phyloP scores from a whole-genome alignment of 2,888 invertebrate genomes.

The Plebejus argus region DNA sequence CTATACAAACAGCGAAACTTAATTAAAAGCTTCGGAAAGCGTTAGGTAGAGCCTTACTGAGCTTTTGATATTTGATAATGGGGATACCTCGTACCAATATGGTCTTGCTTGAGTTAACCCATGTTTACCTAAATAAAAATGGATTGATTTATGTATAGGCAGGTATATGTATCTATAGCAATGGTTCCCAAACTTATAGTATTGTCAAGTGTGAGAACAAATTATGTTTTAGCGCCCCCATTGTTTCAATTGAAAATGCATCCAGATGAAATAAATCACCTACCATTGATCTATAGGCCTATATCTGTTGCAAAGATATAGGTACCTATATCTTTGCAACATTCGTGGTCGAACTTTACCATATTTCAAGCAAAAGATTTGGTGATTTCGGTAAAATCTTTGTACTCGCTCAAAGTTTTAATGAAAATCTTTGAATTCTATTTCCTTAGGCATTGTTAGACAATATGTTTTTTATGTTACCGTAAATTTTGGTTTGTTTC shows the following conservation, averaged over 20 bases:
- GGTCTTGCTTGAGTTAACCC: background rate
- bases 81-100: background rate
- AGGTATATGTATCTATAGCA: too few species aligned
- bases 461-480: background rate
- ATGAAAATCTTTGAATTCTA: background rate
- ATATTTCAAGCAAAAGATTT: background rate
- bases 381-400: background rate
- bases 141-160: background rate
- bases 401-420: background rate
- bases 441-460: background rate
- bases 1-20: conserved; percentile 12
- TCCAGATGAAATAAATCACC: too few species aligned
- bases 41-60: background rate
- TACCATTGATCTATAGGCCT: too few species aligned
- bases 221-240: too few species aligned
- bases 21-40: conserved; percentile 17
- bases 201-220: too few species aligned
- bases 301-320: too few species aligned
- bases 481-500: background rate
- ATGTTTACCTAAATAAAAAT: background rate
- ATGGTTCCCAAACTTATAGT: too few species aligned
- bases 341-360: background rate
- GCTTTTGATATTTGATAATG: conserved; percentile 9
- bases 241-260: too few species aligned
- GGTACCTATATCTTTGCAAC: too few species aligned